Percentiles rank a stretch among this genome's conserved stretches.
Conservation (phyloP, 1,140 invertebrate genomes). For the Drosophila aff. region DNA sequence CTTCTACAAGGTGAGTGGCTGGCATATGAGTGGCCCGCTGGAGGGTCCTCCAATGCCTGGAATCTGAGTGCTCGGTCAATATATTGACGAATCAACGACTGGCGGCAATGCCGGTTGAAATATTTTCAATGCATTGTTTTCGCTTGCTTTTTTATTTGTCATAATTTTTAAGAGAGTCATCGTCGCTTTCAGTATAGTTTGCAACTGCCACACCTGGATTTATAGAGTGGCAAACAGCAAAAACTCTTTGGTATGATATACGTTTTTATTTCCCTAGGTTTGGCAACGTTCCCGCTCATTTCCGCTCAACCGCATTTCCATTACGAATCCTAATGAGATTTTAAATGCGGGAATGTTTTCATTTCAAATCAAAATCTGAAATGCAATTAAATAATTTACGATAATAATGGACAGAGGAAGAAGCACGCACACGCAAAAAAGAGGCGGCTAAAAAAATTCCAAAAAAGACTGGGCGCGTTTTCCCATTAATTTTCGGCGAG, state of each 20-base stretch:
- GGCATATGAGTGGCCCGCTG: slow-evolving; percentile 7
- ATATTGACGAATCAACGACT: slow-evolving; percentile 37
- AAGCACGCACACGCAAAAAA: slow-evolving; percentile 14
- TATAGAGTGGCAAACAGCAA: slow-evolving; percentile 40
- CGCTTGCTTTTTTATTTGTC: slow-evolving; percentile 43
- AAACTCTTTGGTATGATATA: not conserved
- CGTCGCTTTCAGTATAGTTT: slow-evolving; percentile 33
- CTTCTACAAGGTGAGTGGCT: slow-evolving; percentile 80
- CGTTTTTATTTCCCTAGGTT: not conserved
- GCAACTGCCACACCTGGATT: slow-evolving; percentile 26
- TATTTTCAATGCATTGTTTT: slow-evolving; percentile 55
- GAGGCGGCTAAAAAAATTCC: slow-evolving; percentile 12
- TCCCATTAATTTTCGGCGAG: slow-evolving; percentile 40
- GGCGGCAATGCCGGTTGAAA: slow-evolving; percentile 26
- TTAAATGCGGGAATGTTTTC: slow-evolving; percentile 61
- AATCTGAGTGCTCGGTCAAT: slow-evolving; percentile 63
- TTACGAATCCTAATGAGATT: slow-evolving; percentile 53
- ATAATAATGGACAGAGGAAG: slow-evolving; percentile 25
- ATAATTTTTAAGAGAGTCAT: slow-evolving; percentile 41
- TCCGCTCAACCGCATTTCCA: slow-evolving; percentile 38
- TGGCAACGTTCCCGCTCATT: slow-evolving; percentile 16
- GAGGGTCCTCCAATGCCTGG: slow-evolving; percentile 27
- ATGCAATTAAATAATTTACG: slow-evolving; percentile 73
- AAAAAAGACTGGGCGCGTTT: slow-evolving; percentile 38
- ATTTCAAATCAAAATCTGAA: slow-evolving; percentile 53